Evolutionary conservation across 2,797 vertebrate genomes (phyloP).

Genomic region (Helicolenus hilgendorfi): DNA sequence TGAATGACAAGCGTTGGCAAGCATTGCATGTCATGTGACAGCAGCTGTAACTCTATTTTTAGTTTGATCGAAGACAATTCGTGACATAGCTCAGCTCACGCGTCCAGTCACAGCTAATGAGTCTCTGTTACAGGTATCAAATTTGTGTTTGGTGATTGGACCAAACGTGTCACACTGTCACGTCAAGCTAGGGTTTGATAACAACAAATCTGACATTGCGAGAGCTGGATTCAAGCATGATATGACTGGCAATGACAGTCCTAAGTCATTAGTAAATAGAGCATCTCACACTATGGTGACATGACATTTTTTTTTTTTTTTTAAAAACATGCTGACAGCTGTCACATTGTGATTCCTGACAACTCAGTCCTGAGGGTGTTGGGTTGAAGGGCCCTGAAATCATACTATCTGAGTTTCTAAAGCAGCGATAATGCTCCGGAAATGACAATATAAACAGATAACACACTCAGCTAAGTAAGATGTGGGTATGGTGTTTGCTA

Average conservation of each 20-base stretch:
- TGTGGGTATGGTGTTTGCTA: background rate
- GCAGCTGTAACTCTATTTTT: background rate
- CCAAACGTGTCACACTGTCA: background rate
- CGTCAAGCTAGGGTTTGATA: background rate
- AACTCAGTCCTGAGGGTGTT: background rate
- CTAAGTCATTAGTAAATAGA: background rate
- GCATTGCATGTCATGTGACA: slow-evolving; percentile 12
- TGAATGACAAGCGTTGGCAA: slow-evolving; percentile 44
- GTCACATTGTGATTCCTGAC: slow-evolving; percentile 4
- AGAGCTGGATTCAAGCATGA: background rate
- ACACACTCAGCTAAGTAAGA: background rate
- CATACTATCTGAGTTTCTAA: background rate
- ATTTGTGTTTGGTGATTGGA: background rate
- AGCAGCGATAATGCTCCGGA: background rate
- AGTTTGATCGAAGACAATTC: slow-evolving; percentile 20
- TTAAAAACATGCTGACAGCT: background rate
- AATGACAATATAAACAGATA: background rate
- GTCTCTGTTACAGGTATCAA: background rate
- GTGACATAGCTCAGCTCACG: slow-evolving; percentile 6
- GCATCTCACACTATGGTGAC: background rate
- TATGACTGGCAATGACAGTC: background rate
- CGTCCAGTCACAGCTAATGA: slow-evolving; percentile 2
- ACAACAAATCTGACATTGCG: background rate
- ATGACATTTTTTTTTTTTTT: too few relatives aligned
- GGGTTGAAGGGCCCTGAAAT: background rate